These are phyloP conservation scores for Neoitamus cyanurus DNA, from an alignment of 2,888 invertebrate species.

Conservation along the genomic window DNA sequence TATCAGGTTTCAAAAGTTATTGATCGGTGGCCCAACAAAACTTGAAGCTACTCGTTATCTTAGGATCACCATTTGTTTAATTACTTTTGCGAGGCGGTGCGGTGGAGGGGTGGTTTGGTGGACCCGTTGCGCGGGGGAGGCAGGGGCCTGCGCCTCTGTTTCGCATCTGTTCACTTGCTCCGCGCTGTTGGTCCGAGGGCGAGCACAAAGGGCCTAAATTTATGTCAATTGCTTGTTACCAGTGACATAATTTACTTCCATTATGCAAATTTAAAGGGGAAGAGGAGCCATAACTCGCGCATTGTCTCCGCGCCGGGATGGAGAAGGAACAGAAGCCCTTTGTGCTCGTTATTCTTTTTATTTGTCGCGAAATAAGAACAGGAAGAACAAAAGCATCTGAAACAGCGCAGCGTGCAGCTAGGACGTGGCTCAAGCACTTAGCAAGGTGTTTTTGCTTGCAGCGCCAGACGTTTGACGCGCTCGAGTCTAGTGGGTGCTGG, in stretches of 20 bases:
- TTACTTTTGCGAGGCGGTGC: conserved; percentile 47
- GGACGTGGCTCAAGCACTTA: conserved; percentile 1
- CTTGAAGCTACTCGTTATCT: conserved; percentile 45
- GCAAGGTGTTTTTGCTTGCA: background rate
- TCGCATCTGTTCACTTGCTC: conserved; percentile 13
- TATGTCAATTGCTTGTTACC: conserved; percentile 53
- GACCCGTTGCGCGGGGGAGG: background rate
- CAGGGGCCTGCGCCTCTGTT: background rate
- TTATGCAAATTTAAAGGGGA: conserved; percentile 52
- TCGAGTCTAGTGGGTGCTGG: background rate
- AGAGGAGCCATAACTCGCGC: conserved; percentile 51
- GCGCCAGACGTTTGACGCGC: background rate
- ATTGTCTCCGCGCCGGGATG: conserved; percentile 47
- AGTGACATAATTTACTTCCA: conserved; percentile 54
- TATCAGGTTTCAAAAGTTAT: background rate
- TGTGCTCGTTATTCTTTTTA: conserved; percentile 18
- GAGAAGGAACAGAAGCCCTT: conserved; percentile 33
- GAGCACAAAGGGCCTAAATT: conserved; percentile 48
- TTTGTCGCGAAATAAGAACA: background rate
- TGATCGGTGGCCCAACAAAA: background rate
- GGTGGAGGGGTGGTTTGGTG: background rate
- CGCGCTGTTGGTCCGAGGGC: background rate
- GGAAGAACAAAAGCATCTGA: conserved; percentile 14
- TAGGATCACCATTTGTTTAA: conserved; percentile 50
- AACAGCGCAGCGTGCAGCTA: background rate